phyloP scores from a whole-genome alignment of 2,797 vertebrate genomes.

The Mus spretus region DNA sequence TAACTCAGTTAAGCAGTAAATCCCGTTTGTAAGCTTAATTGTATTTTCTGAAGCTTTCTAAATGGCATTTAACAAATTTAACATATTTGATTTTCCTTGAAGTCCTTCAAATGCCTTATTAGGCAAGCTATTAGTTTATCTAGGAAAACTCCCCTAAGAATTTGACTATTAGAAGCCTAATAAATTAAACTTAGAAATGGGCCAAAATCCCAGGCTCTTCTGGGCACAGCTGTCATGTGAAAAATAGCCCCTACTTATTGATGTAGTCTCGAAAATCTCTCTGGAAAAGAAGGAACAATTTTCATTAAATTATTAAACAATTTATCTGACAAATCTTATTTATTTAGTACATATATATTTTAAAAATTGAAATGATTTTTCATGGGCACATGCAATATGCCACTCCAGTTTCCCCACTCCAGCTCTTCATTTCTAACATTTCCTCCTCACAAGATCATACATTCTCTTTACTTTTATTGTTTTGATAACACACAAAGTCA shows the following conservation, averaged over 20 bases:
- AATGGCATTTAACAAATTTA: conserved; percentile 60
- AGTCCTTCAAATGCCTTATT: conserved; percentile 53
- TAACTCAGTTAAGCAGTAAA: conserved; percentile 40
- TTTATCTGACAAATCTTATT: conserved; percentile 25
- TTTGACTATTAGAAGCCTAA: conserved; percentile 37
- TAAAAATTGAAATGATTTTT: neutral
- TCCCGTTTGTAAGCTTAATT: conserved; percentile 55
- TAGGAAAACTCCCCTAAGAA: conserved; percentile 15
- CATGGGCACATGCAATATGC: neutral
- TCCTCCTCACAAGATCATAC: neutral
- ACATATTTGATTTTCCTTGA: conserved; percentile 61
- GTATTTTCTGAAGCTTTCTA: conserved; percentile 65
- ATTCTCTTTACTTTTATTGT: neutral
- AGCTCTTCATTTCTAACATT: neutral
- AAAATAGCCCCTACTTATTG: neutral
- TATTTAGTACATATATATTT: neutral
- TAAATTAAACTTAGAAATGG: conserved; percentile 55
- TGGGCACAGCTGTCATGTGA: neutral
- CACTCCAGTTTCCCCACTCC: no score
- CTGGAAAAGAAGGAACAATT: conserved; percentile 29
- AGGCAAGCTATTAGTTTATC: conserved; percentile 40
- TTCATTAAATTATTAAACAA: conserved; percentile 29
- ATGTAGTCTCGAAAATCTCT: neutral
- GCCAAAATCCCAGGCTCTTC: conserved; percentile 13
- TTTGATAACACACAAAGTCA: neutral